phyloP scores from a whole-genome alignment of 2,888 invertebrate species.

The Leucania comma region DNA sequence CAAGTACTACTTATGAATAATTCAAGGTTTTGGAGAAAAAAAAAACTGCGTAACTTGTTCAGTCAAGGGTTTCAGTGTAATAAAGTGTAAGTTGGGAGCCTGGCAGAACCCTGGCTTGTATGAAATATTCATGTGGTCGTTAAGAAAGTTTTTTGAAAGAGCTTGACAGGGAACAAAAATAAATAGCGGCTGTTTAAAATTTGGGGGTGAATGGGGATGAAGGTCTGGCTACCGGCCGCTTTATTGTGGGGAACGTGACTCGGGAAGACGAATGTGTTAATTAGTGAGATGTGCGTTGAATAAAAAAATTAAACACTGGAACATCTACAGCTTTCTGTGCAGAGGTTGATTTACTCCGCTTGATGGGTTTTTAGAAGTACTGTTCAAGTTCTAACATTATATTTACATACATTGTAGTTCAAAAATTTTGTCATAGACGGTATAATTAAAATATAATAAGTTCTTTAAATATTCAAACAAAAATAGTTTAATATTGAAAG shows the following conservation, averaged over 20 bases:
- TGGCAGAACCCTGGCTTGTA: constrained; percentile 59
- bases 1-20: constrained; percentile 69
- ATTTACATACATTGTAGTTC: too few species aligned
- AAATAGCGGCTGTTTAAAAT: constrained; percentile 65
- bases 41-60: constrained; percentile 69
- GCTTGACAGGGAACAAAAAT: constrained; percentile 66
- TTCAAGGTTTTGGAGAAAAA: constrained; percentile 68
- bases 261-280: constrained; percentile 27
- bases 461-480: too few species aligned
- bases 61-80: constrained; percentile 72
- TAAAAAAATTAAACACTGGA: not conserved
- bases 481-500: too few species aligned
- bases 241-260: constrained; percentile 27
- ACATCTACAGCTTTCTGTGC: not conserved
- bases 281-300: constrained; percentile 13
- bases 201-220: constrained; percentile 36
- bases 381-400: too few species aligned
- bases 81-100: constrained; percentile 65
- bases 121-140: constrained; percentile 74
- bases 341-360: not conserved
- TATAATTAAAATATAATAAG: too few species aligned
- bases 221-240: constrained; percentile 30
- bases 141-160: constrained; percentile 66
- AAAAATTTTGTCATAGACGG: too few species aligned
- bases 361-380: not conserved